Evolutionary conservation across 2,113 vertebrate genomes (phyloP).

Genomic region (Cromileptes altivelis): DNA sequence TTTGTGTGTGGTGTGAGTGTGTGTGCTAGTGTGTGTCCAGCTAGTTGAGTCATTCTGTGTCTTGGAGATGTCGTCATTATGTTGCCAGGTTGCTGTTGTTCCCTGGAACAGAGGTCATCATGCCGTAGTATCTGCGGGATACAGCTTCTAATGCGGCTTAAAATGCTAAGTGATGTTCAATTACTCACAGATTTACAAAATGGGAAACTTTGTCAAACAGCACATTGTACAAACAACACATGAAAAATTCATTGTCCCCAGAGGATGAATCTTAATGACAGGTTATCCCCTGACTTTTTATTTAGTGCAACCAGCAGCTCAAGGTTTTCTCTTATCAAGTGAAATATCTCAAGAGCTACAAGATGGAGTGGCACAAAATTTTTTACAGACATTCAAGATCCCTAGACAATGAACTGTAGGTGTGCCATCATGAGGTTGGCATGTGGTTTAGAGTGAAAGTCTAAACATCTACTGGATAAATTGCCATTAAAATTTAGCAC

Average conservation of each 20-base stretch:
- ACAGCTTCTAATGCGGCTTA: not conserved
- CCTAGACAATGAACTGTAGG: not conserved
- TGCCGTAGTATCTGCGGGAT: not conserved
- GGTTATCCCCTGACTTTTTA: too few species aligned
- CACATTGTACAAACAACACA: not conserved
- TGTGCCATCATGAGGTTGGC: too few species aligned
- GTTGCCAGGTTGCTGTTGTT: constrained; percentile 36
- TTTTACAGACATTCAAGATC: not conserved
- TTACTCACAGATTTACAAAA: not conserved
- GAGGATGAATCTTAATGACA: not conserved
- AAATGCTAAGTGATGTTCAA: not conserved
- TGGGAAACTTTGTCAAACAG: not conserved
- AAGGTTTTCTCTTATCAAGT: not conserved
- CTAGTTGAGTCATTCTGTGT: constrained; percentile 9
- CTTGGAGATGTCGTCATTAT: constrained; percentile 37
- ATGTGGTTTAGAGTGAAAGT: too few species aligned
- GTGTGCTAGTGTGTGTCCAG: not conserved
- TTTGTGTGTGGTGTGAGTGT: constrained; percentile 28
- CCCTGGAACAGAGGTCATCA: constrained; percentile 14
- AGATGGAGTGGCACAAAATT: not conserved
- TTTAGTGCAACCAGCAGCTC: not conserved
- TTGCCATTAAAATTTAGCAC: not conserved
- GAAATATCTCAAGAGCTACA: not conserved
- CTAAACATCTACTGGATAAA: not conserved
- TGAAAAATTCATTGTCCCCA: not conserved